Base-by-base conservation (phyloP, 1,140 invertebrate genomes). In the Platyscapa corneri region DNA sequence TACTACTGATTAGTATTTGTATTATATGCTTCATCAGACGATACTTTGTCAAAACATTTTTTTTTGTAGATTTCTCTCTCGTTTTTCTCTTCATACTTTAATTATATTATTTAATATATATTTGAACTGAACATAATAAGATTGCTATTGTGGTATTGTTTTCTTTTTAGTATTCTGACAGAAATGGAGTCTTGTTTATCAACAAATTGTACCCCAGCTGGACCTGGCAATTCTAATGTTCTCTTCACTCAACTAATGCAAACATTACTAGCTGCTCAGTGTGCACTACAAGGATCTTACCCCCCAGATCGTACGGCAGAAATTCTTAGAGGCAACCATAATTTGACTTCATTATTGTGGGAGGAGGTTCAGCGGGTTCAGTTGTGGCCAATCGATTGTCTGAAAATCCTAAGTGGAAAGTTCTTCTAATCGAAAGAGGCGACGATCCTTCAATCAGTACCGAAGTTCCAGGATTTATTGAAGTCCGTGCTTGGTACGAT, bases 331-430 rank as follows among this genome's bases (percentile, higher is more conserved):
- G 0, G 84, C 2, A 87, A 93, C 64, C 91, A 94, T 1, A 92
- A 39, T 95, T 95, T 84, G 95, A 95, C 84, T 95, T 95, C 82
- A 93, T 95, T 6, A 90, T 95, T 0, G 94, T 94, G 0, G 95
- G 95, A 0, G 93, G 92, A 18, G 96, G 96, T 56, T 95, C 95
- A 0, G 95, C 95, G 3, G 96, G 96, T 46, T 94, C 94, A 70
- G 94, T 95, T 1, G 70, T 97, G 27, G 96, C 96, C 0, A 94
- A 92, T 84, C 90, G 96, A 80, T 86, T 95, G 18, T 92, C 93
- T 0, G 95, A 95, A 88, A 89, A 93, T 67, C 74, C 83, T 1
- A 82, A 94, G 53, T 94, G 94, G 93, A 93, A 90, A 6, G 93
- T 95, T 34, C 89, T 96, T 37, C 87, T 96, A 12, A 89, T 96